phyloP scores from a whole-genome alignment of 2,888 invertebrate genomes.

The Biston betularia region DNA sequence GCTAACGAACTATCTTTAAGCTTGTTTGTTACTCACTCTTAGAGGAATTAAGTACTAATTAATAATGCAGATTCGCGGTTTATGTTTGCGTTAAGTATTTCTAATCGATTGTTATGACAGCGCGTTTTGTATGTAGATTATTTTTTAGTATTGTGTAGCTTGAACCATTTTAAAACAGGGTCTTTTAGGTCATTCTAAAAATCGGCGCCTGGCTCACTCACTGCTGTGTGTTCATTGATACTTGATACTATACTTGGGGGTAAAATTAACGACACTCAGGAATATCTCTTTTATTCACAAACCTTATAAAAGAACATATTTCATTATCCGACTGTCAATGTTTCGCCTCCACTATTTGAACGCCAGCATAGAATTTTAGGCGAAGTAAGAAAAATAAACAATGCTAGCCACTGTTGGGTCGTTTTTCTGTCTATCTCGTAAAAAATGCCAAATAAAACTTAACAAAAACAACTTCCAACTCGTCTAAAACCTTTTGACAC shows the following conservation, averaged over 20 bases:
- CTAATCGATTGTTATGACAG: slow-evolving; percentile 46
- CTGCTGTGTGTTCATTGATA: slow-evolving; percentile 60
- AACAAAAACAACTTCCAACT: too few relatives aligned
- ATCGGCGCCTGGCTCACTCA: slow-evolving; percentile 66
- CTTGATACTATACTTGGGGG: slow-evolving; percentile 52
- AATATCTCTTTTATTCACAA: slow-evolving; percentile 72
- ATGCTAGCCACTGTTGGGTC: too few relatives aligned
- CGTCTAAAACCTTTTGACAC: too few relatives aligned
- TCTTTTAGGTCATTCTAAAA: slow-evolving; percentile 75
- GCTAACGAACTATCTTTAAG: slow-evolving; percentile 26
- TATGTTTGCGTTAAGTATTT: slow-evolving; percentile 44
- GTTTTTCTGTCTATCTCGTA: too few relatives aligned
- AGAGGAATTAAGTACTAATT: slow-evolving; percentile 23
- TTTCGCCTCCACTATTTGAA: slow-evolving; percentile 57
- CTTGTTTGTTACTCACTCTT: slow-evolving; percentile 23
- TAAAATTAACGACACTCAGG: slow-evolving; percentile 52
- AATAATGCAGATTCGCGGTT: slow-evolving; percentile 22
- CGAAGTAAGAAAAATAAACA: background rate
- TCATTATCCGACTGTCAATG: slow-evolving; percentile 55
- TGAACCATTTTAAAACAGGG: slow-evolving; percentile 67
- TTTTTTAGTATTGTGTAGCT: slow-evolving; percentile 57
- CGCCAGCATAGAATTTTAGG: slow-evolving; percentile 68
- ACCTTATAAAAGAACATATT: slow-evolving; percentile 72
- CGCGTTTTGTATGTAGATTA: slow-evolving; percentile 56
- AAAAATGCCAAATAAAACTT: too few relatives aligned